Evolutionary conservation across 2,113 vertebrate genomes (phyloP).

Genomic region (Ardeotis arabs): DNA sequence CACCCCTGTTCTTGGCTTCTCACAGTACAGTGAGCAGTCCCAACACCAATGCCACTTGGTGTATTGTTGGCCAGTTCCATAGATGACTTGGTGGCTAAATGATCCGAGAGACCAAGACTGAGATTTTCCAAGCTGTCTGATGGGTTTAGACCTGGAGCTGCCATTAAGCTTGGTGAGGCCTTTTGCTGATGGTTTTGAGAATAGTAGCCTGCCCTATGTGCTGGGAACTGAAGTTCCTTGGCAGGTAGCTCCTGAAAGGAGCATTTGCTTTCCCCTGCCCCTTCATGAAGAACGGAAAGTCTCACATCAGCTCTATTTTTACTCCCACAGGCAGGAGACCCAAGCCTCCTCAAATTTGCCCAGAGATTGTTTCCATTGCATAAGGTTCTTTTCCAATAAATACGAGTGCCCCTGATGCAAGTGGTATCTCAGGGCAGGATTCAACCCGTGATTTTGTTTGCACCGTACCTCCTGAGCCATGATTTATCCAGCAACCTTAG

Average conservation of each 20-base stretch:
- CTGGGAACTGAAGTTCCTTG: background rate
- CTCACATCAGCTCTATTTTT: background rate
- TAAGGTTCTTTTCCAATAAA: background rate
- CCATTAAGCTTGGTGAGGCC: background rate
- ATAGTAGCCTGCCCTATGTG: background rate
- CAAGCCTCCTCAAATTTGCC: background rate
- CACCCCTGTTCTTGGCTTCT: background rate
- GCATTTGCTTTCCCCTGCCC: background rate
- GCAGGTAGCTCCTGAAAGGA: background rate
- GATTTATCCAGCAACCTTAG: background rate
- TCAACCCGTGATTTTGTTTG: background rate
- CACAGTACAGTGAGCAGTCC: background rate
- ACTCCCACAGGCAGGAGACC: background rate
- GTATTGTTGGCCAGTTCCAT: background rate
- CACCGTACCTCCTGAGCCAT: background rate
- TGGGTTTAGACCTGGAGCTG: background rate
- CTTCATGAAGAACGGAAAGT: background rate
- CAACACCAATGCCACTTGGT: accelerated
- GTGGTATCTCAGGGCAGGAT: background rate
- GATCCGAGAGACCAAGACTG: background rate
- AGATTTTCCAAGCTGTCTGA: background rate
- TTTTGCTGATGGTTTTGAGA: background rate
- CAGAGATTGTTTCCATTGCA: background rate
- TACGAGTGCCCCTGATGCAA: background rate
- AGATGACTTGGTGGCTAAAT: background rate